These are phyloP conservation scores for Spodoptera frugiperda DNA, from an alignment of 1,140 invertebrate genomes.

Conservation along the genomic window DNA sequence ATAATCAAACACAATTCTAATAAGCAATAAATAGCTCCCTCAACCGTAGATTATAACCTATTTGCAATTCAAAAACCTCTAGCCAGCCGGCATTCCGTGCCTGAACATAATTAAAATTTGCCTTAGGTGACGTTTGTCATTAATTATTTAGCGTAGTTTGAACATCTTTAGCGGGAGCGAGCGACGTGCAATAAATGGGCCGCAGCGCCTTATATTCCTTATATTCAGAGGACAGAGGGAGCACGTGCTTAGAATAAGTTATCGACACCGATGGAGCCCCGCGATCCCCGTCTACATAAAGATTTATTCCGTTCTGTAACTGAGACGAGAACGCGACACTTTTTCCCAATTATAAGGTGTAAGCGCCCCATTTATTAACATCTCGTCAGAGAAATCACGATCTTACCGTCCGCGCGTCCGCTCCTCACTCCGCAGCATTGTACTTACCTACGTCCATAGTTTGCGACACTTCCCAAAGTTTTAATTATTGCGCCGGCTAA, in stretches of 20 bases:
- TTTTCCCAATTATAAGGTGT: conserved; percentile 85
- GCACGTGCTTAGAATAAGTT: conserved; percentile 76
- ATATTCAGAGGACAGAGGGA: conserved; percentile 79
- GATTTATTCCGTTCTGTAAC: conserved; percentile 85
- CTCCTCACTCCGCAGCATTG: conserved; percentile 22
- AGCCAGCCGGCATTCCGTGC: conserved; percentile 37
- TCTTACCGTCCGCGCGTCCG: conserved; percentile 42
- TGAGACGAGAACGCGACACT: conserved; percentile 82
- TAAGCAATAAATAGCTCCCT: conserved; percentile 17
- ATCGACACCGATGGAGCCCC: conserved; percentile 59
- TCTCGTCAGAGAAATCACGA: conserved; percentile 80
- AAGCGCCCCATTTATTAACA: conserved; percentile 82
- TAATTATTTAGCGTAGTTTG: conserved; percentile 78
- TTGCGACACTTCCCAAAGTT: conserved; percentile 34
- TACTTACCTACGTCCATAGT: conserved; percentile 35
- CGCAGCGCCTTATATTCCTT: conserved; percentile 76
- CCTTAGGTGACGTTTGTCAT: conserved; percentile 66
- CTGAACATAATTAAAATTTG: conserved; percentile 56
- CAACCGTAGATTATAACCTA: conserved; percentile 35
- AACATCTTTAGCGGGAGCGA: conserved; percentile 67
- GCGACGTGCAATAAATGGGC: conserved; percentile 79
- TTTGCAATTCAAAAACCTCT: conserved; percentile 42
- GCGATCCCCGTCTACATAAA: conserved; percentile 80
- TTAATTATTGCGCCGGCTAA: conserved; percentile 38
- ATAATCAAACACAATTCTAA: conserved; percentile 6